Evolutionary conservation across 64 coral and sea anemone genomes (phyloP), one percentile per base, ranked within the genome.

Genomic region (Montipora capricornis): DNA sequence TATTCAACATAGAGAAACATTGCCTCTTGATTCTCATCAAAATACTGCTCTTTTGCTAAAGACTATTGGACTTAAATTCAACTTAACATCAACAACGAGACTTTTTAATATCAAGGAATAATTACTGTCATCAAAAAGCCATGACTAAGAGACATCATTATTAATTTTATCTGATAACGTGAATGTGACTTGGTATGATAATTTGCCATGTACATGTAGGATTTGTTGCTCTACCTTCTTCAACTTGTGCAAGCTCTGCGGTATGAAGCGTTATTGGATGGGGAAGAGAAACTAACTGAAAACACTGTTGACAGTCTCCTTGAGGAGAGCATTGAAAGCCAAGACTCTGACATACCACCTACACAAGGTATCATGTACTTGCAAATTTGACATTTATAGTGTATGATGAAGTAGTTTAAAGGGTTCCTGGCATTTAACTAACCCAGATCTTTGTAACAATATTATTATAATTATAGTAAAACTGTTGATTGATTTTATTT

Each of bases 211-310:
- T 37, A 37, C 37, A 37, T 68, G 14, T 47, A 99, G 98, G 95
- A 99, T 68, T 68, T 99, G 24, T 73, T 99, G 53, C 68, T 99
- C 9, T 99, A 99, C 78, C 89, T 99, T 20, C 86, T 99, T n/a
- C 98, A 99, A 87, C 92, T 99, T 19, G 98, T 99, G 7, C 98
- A 99, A 90, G 98, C 98, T 9, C 55, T 99, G 84, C 82, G 98
- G 68, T 99, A 99, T 91, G 98, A 99, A 83, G 71, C 95, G 13
- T 79, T 81, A 20, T 60, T 88, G 19, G 79, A 84, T 58, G 91
- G 91, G 22, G 88, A 94, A n/a, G 91, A 92, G 13, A 92, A 92
- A 75, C 73, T 76, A 4, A 89, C 87, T 17, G 87, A 89, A 16
- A 86, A 71, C 82, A 89, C 73, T 26, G 76, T 61, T 89, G 76